phyloP scores from a whole-genome alignment of 2,797 vertebrate species.

The Salarias fasciatus region DNA sequence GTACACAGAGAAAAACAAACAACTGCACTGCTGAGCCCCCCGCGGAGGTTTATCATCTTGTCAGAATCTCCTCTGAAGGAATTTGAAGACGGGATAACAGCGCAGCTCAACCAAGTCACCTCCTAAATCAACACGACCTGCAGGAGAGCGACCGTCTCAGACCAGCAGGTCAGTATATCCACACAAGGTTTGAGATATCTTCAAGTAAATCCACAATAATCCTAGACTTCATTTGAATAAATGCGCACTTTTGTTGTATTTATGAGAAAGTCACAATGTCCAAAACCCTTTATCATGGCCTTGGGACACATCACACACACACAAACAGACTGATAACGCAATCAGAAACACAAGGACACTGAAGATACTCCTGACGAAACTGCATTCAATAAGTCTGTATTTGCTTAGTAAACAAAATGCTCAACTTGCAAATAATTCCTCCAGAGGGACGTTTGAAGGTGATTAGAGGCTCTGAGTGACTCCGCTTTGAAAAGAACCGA shows the following conservation, averaged over 20 bases:
- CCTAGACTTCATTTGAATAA: no score
- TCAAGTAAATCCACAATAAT: no score
- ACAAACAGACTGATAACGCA: slow-evolving; percentile 45
- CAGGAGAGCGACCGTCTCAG: neutral
- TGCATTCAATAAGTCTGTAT: neutral
- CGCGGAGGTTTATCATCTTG: slow-evolving; percentile 31
- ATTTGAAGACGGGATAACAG: slow-evolving; percentile 15
- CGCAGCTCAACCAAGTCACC: slow-evolving; percentile 11
- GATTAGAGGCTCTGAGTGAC: no score
- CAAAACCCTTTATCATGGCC: slow-evolving; percentile 32
- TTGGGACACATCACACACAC: slow-evolving; percentile 46
- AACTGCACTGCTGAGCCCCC: slow-evolving; percentile 34
- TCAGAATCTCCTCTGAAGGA: slow-evolving; percentile 21
- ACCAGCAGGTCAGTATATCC: neutral
- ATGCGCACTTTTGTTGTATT: neutral
- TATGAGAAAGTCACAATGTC: slow-evolving; percentile 52
- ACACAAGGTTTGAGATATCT: no score
- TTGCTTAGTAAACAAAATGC: no score
- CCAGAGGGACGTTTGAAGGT: no score
- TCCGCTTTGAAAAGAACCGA: slow-evolving; percentile 50
- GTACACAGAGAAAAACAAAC: slow-evolving; percentile 44
- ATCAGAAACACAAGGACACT: slow-evolving; percentile 41
- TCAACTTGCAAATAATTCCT: no score
- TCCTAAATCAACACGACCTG: slow-evolving; percentile 32
- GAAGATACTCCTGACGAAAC: slow-evolving; percentile 1